phyloP scores from a whole-genome alignment of 1,140 invertebrate species.

The Drosophila bifasciata region DNA sequence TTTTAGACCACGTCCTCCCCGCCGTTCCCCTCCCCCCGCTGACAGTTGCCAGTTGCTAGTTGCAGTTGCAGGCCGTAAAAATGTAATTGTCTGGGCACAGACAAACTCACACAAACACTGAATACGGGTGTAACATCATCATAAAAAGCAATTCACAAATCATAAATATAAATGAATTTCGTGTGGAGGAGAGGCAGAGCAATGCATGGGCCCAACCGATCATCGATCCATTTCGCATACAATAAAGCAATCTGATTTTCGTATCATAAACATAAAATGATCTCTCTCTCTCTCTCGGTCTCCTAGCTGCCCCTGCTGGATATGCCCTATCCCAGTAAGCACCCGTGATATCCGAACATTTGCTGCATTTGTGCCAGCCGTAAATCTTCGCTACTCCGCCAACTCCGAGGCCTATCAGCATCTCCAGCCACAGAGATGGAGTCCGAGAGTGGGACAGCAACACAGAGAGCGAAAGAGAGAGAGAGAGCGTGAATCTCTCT shows the following conservation, averaged over 20 bases:
- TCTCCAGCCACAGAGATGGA: conserved; percentile 36
- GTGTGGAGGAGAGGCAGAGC: conserved; percentile 33
- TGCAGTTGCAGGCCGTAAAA: conserved; percentile 55
- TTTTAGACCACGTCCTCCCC: conserved; percentile 31
- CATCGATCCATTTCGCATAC: conserved; percentile 80
- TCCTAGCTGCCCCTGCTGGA: not conserved
- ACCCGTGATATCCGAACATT: conserved; percentile 34
- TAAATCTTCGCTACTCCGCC: conserved; percentile 67
- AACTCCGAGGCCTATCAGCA: conserved; percentile 63
- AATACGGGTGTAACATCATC: conserved; percentile 64
- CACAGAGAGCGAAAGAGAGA: not conserved
- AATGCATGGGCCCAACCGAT: conserved; percentile 32
- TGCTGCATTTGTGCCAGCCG: conserved; percentile 64
- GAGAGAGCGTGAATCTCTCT: conserved; percentile 17
- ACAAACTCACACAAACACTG: conserved; percentile 2
- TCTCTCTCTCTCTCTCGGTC: too few relatives aligned
- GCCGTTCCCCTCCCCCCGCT: too few relatives aligned
- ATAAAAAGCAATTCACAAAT: conserved; percentile 83
- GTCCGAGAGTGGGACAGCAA: conserved; percentile 5
- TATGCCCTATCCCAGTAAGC: conserved; percentile 5
- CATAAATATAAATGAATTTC: conserved; percentile 80
- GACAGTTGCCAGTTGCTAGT: not conserved
- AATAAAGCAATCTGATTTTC: conserved; percentile 82
- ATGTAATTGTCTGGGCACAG: conserved; percentile 60
- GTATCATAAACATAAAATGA: conserved; percentile 81